Percentiles rank a stretch among this genome's conserved stretches.
These are phyloP conservation scores for Arion vulgaris DNA, from an alignment of 1,140 invertebrate genomes.

Conservation along the genomic window DNA sequence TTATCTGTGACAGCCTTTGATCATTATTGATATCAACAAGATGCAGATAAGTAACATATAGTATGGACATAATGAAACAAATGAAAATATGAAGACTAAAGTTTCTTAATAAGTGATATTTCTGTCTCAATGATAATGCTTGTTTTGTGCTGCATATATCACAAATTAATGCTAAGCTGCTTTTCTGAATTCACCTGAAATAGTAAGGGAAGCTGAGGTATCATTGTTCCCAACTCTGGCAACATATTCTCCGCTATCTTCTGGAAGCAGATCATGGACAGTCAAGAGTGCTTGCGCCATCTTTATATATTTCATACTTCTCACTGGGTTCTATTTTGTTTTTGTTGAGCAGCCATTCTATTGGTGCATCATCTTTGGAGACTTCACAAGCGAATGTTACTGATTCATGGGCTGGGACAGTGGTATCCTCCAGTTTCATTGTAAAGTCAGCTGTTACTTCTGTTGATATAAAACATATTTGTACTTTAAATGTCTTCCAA, in stretches of 20 bases:
- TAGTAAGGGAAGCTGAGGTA: constrained; percentile 54
- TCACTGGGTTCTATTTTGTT: constrained; percentile 55
- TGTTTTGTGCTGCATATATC: background rate
- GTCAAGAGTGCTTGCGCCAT: constrained; percentile 66
- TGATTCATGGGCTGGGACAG: constrained; percentile 57
- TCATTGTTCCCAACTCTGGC: constrained; percentile 51
- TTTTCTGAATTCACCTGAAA: constrained; percentile 51
- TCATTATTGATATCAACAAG: too few relatives aligned
- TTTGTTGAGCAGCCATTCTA: constrained; percentile 94
- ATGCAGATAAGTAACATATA: too few relatives aligned
- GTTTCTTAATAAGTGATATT: too few relatives aligned
- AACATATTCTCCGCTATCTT: constrained; percentile 67
- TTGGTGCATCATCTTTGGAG: constrained; percentile 93
- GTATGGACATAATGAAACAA: too few relatives aligned
- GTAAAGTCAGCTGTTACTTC: constrained; percentile 62
- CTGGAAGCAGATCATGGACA: constrained; percentile 59
- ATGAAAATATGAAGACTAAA: too few relatives aligned
- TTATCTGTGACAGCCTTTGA: too few relatives aligned
- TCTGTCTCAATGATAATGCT: too few relatives aligned
- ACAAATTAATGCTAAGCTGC: background rate
- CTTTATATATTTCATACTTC: constrained; percentile 50
- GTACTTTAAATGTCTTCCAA: too few relatives aligned
- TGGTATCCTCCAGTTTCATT: constrained; percentile 56
- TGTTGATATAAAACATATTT: constrained; percentile 32
- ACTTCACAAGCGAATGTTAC: constrained; percentile 79